A percentile compares a stretch with the other conserved stretches of the same genome.
These are phyloP conservation scores for Asteroscopus sphinx DNA, from an alignment of 2,888 invertebrate species.

Conservation along the genomic window DNA sequence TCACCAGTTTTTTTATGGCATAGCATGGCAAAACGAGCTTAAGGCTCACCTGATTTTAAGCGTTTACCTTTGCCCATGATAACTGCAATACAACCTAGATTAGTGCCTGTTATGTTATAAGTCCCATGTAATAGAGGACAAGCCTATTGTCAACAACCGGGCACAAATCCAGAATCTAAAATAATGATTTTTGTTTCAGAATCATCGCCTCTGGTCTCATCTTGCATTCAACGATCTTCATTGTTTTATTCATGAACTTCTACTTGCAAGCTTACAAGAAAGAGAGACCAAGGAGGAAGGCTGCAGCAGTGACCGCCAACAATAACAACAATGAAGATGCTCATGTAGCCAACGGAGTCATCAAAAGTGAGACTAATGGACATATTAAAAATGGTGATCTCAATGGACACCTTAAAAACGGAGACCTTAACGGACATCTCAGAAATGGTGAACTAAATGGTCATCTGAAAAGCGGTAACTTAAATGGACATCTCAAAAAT, in stretches of 20 bases:
- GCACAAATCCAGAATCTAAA: not conserved
- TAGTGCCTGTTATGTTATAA: too few relatives aligned
- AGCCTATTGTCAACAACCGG: too few relatives aligned
- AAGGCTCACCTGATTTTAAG: too few relatives aligned
- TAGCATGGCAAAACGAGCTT: too few relatives aligned
- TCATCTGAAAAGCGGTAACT: slow-evolving; percentile 31
- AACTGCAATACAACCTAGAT: too few relatives aligned
- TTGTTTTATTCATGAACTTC: slow-evolving; percentile 97
- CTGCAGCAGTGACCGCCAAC: slow-evolving; percentile 54
- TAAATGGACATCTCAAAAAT: slow-evolving; percentile 63
- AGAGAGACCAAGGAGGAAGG: slow-evolving; percentile 52
- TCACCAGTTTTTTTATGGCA: too few relatives aligned
- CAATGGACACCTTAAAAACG: slow-evolving; percentile 45
- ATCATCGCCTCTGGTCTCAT: slow-evolving; percentile 93
- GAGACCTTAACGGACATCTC: slow-evolving; percentile 37
- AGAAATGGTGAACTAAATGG: slow-evolving; percentile 43
- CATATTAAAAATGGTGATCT: slow-evolving; percentile 49
- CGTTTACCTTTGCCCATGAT: too few relatives aligned
- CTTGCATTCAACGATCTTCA: slow-evolving; percentile 96
- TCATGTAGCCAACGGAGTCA: slow-evolving; percentile 58
- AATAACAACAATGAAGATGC: slow-evolving; percentile 56
- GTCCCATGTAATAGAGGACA: too few relatives aligned
- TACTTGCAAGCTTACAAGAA: slow-evolving; percentile 95
- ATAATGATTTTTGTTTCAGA: slow-evolving; percentile 65
- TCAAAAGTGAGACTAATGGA: slow-evolving; percentile 59